phyloP scores from a whole-genome alignment of 2,797 vertebrate species.

The Valencia hispanica region DNA sequence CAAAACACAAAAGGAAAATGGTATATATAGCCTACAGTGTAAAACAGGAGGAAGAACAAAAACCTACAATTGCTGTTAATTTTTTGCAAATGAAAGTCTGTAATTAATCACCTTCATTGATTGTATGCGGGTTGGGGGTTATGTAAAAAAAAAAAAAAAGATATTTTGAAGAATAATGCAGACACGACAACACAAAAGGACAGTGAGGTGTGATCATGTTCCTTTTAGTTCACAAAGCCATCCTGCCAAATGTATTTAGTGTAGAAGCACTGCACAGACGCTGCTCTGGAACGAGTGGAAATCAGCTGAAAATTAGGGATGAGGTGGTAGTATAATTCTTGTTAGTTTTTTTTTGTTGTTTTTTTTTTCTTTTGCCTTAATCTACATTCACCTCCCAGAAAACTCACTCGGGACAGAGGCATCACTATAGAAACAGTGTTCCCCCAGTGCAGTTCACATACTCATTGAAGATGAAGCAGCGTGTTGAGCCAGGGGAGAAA shows the following conservation, averaged over 20 bases:
- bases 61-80: too few relatives aligned
- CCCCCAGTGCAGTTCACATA: conserved; percentile 64
- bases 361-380: conserved; percentile 23
- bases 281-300: not conserved
- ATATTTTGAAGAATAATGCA: not conserved
- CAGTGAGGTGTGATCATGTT: not conserved
- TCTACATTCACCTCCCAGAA: conserved; percentile 42
- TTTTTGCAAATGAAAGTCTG: too few relatives aligned
- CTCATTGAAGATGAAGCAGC: conserved; percentile 73
- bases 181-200: not conserved
- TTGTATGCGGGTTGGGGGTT: too few relatives aligned
- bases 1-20: too few relatives aligned
- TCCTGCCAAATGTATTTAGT: not conserved
- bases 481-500: conserved; percentile 60
- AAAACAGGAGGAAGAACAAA: too few relatives aligned
- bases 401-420: conserved; percentile 34
- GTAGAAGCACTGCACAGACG: not conserved
- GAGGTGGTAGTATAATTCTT: conserved; percentile 20
- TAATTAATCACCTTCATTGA: too few relatives aligned
- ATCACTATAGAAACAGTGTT: conserved; percentile 79
- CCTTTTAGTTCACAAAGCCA: not conserved
- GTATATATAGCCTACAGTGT: too few relatives aligned
- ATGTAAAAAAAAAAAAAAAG: not conserved
- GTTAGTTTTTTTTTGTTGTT: conserved; percentile 29
- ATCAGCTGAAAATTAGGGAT: not conserved